Percentiles rank a stretch among this genome's conserved stretches.
Evolutionary conservation across 1,140 invertebrate genomes (phyloP).

Genomic region (Drosophila lacertosa): DNA sequence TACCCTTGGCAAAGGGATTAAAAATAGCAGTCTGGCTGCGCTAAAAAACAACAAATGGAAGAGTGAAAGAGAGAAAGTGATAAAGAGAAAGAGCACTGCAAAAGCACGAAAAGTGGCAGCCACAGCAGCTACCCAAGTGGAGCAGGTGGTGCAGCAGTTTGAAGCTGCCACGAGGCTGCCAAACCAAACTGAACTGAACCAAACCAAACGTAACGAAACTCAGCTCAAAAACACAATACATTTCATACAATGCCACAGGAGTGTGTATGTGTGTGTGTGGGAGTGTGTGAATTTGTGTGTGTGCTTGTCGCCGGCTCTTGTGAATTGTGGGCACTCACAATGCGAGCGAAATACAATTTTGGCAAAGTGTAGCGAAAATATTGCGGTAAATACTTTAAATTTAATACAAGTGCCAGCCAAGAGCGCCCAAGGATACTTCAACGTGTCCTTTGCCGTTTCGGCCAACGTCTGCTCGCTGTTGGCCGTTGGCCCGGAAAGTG

Average conservation of each 20-base stretch:
- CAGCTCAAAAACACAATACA: slow-evolving; percentile 49
- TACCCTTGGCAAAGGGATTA: slow-evolving; percentile 8
- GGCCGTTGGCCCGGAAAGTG: slow-evolving; percentile 44
- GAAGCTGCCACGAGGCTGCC: slow-evolving; percentile 21
- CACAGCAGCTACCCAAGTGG: slow-evolving; percentile 22
- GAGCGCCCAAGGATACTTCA: slow-evolving; percentile 36
- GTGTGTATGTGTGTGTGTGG: neutral
- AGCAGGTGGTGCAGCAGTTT: slow-evolving; percentile 25
- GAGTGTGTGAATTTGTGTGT: slow-evolving; percentile 12
- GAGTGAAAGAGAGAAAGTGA: neutral
- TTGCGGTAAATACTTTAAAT: slow-evolving; percentile 75
- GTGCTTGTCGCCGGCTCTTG: slow-evolving; percentile 9
- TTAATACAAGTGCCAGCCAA: slow-evolving; percentile 60
- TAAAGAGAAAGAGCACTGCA: neutral
- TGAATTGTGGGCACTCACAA: slow-evolving; percentile 28
- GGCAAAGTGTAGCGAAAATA: slow-evolving; percentile 73
- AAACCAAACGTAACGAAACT: slow-evolving; percentile 27
- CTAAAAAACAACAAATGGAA: neutral
- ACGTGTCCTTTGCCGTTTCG: slow-evolving; percentile 11
- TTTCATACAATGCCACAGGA: slow-evolving; percentile 27
- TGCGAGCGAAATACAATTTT: slow-evolving; percentile 58
- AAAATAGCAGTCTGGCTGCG: neutral
- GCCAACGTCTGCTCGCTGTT: slow-evolving; percentile 39
- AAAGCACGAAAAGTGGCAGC: slow-evolving; percentile 32
- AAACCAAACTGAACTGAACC: slow-evolving; percentile 11